These are phyloP conservation scores for Marasmarcha lunaedactyla DNA, from an alignment of 2,888 invertebrate species.

Conservation along the genomic window DNA sequence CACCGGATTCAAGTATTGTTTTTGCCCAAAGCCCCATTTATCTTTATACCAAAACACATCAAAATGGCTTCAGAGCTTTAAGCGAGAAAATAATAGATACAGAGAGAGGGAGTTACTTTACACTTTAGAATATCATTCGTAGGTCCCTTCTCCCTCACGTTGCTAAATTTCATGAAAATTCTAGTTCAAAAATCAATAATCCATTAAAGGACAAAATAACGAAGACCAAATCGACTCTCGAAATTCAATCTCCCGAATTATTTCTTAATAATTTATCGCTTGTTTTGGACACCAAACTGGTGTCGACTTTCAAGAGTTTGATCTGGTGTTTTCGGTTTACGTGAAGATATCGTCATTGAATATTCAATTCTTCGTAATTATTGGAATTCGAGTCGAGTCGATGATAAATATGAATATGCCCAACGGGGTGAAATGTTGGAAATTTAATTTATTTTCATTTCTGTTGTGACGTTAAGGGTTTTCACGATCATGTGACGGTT, in stretches of 20 bases:
- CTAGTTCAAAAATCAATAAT: not conserved
- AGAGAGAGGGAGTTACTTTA: too few relatives aligned
- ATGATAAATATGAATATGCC: not conserved
- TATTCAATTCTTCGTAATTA: not conserved
- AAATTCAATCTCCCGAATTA: not conserved
- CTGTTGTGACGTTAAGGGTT: too few relatives aligned
- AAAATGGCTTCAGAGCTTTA: too few relatives aligned
- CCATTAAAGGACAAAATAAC: not conserved
- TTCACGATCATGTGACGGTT: too few relatives aligned
- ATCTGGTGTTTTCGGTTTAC: not conserved
- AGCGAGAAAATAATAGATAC: too few relatives aligned
- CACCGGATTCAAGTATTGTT: too few relatives aligned
- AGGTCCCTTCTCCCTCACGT: too few relatives aligned
- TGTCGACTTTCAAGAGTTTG: not conserved
- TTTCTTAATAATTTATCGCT: not conserved
- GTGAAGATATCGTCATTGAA: too few relatives aligned
- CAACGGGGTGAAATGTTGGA: not conserved
- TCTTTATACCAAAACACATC: too few relatives aligned
- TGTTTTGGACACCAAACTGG: slow-evolving; percentile 1
- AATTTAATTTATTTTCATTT: not conserved
- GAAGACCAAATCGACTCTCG: not conserved
- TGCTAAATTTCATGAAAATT: too few relatives aligned
- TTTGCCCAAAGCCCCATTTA: too few relatives aligned
- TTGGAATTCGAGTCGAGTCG: not conserved
- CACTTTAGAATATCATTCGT: too few relatives aligned